Evolutionary conservation across 2,797 vertebrate species (phyloP), one percentile per base, ranked within the genome.

Genomic region (Iguana delicatissima): DNA sequence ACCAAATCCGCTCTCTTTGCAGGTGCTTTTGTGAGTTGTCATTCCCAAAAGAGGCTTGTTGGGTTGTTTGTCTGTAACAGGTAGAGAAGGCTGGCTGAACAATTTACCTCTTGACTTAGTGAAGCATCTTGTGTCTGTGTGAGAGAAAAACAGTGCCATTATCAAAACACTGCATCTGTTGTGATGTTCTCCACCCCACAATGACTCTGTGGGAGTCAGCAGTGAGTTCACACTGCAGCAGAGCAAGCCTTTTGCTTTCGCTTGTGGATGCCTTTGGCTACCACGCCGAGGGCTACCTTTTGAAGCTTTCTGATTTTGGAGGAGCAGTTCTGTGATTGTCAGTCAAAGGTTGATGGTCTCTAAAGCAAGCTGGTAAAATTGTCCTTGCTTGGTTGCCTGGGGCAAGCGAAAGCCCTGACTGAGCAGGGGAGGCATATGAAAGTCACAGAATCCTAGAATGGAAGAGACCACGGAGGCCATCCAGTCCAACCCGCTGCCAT

Each of bases 71-170:
- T 42, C 3, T 93, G 35, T 87, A 89, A 91, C 88, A 92, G 90
- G 89, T 87, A 6, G 35, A 14, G 32, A 24, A 90, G 88, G 91
- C 93, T 95, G 93, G 87, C 91, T 92, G 80, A 94, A 92, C 89
- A 94, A 91, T 87, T 91, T 4, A 20, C 5, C 89, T 92, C 67
- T 92, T 95, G 95, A 81, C 72, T 92, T 94, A 95, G 80, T 90
- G 92, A 94, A 89, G 89, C 90, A 55, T 1, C 93, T 89, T 89
- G 64, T 55, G 84, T 90, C 32, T 93, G 73, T 42, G 64, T 72
- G 76, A 24, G 38, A 50, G 72, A 62, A 87, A 92, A 96, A 84
- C n/a, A 74, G 88, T 29, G 87, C 84, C 29, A 86, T 90, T 93
- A 93, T 92, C 90, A 92, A 95, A 96, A 94, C 85, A 46, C 69